phyloP scores from a whole-genome alignment of 1,140 invertebrate species.

The Leptinotarsa defecta region DNA sequence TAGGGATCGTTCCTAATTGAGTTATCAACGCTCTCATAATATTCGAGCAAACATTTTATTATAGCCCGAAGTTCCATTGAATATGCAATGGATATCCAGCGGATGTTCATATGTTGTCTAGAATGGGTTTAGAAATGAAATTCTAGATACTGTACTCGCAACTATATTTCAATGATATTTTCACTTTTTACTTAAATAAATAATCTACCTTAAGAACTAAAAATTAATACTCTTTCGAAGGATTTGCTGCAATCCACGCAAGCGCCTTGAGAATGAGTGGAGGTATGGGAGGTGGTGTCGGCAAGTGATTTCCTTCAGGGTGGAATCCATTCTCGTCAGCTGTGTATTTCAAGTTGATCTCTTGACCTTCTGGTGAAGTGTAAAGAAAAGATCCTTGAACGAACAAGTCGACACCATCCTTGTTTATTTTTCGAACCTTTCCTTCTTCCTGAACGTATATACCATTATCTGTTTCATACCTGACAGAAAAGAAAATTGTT shows the following conservation, averaged over 20 bases:
- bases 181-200: neutral
- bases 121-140: neutral
- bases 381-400: constrained; percentile 51
- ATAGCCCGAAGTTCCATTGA: no score
- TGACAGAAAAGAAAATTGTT: neutral
- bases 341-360: constrained; percentile 54
- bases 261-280: constrained; percentile 59
- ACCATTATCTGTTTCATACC: constrained; percentile 10
- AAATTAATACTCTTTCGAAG: constrained; percentile 28
- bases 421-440: neutral
- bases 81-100: no score
- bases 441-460: constrained; percentile 13
- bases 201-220: neutral
- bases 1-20: no score
- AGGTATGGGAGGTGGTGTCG: constrained; percentile 63
- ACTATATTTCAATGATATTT: neutral
- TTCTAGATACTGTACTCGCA: neutral
- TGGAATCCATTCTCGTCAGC: constrained; percentile 72
- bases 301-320: constrained; percentile 62
- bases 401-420: neutral
- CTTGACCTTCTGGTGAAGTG: constrained; percentile 53
- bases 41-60: no score
- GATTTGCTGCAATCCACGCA: constrained; percentile 54
- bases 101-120: neutral
- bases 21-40: no score